phyloP scores from a whole-genome alignment of 2,113 vertebrate genomes.

The Campylomormyrus tamandua region DNA sequence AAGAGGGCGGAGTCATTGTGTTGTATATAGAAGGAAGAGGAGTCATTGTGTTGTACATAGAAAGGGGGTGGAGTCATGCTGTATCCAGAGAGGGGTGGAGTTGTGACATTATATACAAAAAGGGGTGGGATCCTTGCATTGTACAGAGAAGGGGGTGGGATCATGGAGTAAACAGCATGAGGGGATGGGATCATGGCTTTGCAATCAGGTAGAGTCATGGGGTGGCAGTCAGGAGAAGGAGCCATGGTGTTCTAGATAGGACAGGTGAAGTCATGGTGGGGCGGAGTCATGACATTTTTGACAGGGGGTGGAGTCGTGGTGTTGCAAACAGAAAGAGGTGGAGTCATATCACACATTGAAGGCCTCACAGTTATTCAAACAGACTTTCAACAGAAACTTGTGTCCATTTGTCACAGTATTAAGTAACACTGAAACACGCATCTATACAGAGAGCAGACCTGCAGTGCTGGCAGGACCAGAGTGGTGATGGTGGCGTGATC shows the following conservation, averaged over 20 bases:
- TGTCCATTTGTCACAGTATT: not conserved
- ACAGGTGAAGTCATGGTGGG: not conserved
- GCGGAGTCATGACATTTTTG: not conserved
- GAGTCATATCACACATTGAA: not conserved
- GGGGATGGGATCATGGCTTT: not conserved
- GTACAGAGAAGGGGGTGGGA: no score
- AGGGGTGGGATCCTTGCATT: no score
- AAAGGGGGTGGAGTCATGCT: no score
- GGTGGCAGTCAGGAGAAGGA: no score
- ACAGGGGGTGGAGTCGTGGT: not conserved
- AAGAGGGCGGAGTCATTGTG: not conserved
- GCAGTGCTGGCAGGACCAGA: constrained; percentile 74
- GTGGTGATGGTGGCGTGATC: constrained; percentile 68
- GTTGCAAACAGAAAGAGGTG: not conserved
- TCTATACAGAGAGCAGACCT: constrained; percentile 45
- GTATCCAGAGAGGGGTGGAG: not conserved
- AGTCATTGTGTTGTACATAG: no score
- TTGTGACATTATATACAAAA: not conserved
- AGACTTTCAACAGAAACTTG: not conserved
- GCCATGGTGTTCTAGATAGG: not conserved
- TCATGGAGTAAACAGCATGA: not conserved
- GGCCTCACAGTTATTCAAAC: not conserved
- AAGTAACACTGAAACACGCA: not conserved
- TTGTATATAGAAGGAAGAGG: not conserved
- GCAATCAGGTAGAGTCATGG: no score